Base-by-base conservation (phyloP, 2,113 vertebrate genomes). In the Scartelaos histophorus region DNA sequence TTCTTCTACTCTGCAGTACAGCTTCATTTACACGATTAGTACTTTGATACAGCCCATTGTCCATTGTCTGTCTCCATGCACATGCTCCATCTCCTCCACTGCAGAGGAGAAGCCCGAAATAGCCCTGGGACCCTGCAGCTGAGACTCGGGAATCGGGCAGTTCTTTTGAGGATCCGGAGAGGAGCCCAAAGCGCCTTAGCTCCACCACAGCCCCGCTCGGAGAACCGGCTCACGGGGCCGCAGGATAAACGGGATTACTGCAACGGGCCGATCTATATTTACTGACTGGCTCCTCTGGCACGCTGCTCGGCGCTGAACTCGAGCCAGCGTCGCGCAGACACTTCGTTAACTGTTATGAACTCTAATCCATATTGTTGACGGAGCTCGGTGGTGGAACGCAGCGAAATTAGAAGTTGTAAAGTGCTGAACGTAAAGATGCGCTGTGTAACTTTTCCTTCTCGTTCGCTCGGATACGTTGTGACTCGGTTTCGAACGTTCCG, bases 161-260 rank as follows among this genome's bases (percentile, higher is more conserved):
- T 80, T 75, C 65, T 69, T 73, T 76, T 72, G 84, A 87, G 70
- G 76, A 77, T 64, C 43, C 69, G n/a, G 76, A 76, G 78, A 57
- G 51, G 46, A 60, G 74, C 76, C 79, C 77, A 68, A 66, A 68
- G 53, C 65, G 49, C 69, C 67, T 75, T 73, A 51, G 22, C 65
- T 74, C 11, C 12, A 54, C 9, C 12, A 58, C 69, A 47, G 38
- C 62, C 43, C 22, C 58, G 69, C 66, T 76, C 71, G 61, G 69
- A 54, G 71, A 62, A 71, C 45, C 84, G 29, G 74, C 57, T 56
- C 53, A 2, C 45, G 73, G 70, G 69, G 58, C 58, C 73, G 77
- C 45, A 24, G 47, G 47, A 13, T 64, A 70, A 68, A 69, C 38
- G 71, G 0, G 64, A 79, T 69, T 71, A 81, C 43, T 64, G 71